phyloP scores from a whole-genome alignment of 2,113 vertebrate genomes.

The Pithys albifrons region DNA sequence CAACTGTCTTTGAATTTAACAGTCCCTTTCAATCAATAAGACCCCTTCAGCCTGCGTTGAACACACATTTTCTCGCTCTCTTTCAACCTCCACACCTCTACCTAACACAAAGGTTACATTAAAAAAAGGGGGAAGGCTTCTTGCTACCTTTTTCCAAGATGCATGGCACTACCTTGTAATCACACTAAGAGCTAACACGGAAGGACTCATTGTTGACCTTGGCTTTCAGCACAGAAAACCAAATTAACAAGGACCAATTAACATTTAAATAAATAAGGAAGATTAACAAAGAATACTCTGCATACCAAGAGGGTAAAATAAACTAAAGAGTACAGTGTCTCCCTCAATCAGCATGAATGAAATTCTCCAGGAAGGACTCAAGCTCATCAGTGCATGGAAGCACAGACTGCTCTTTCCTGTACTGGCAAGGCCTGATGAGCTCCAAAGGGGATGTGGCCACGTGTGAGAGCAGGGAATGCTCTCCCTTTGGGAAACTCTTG shows the following conservation, averaged over 20 bases:
- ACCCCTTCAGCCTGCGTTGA: not conserved
- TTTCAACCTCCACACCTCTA: slow-evolving; percentile 3
- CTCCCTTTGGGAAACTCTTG: not conserved
- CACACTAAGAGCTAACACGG: slow-evolving; percentile 42
- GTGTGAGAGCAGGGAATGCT: not conserved
- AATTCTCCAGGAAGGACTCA: not conserved
- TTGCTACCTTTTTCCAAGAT: slow-evolving; percentile 23
- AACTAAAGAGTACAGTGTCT: not conserved
- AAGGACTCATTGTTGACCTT: slow-evolving; percentile 54
- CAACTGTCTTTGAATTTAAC: slow-evolving; percentile 38
- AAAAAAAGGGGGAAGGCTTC: not conserved
- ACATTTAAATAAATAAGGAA: slow-evolving; percentile 68
- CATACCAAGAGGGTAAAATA: slow-evolving; percentile 42
- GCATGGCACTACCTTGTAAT: slow-evolving; percentile 32
- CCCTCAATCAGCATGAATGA: not conserved
- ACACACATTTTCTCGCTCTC: not conserved
- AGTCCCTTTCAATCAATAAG: slow-evolving; percentile 31
- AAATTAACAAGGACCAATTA: slow-evolving; percentile 73
- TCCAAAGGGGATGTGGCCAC: not conserved
- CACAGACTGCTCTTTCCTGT: not conserved
- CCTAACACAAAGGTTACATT: slow-evolving; percentile 43
- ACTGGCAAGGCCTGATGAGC: not conserved
- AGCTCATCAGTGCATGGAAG: not conserved
- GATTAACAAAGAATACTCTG: slow-evolving; percentile 47
- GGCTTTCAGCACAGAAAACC: slow-evolving; percentile 56